Base-by-base conservation (phyloP, 2,113 vertebrate genomes). In the Cyanocitta stelleri region DNA sequence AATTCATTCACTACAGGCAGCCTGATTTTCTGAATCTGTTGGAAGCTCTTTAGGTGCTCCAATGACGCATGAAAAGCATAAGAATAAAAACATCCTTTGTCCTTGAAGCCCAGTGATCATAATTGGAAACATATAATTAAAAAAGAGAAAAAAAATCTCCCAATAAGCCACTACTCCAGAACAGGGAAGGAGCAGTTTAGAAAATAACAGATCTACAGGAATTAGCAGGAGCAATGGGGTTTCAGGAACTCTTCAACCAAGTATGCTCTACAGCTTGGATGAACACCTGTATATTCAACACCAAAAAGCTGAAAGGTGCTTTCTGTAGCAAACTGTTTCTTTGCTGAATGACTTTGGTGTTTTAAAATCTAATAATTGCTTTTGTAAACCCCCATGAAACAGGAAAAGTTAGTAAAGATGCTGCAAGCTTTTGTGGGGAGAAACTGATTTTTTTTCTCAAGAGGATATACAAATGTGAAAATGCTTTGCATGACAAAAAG, bases 11-110 rank as follows among this genome's bases (percentile, higher is more conserved):
- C 89, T 86, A 62, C 27, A 91, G 77, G 83, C 66, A 77, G 51
- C 75, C 75, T 92, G 87, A 63, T 96, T 97, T 97, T 93, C 88
- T 85, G 51, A 82, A 77, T 95, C 85, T 95, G 54, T 91, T 93
- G 89, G 85, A 87, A 46, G 39, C 82, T 81, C 49, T 91, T 96
- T 94, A 93, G 89, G 46, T 92, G 58, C 54, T 96, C 81, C 88
- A 93, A 67, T 63, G 89, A 83, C 89, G 89, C 85, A 88, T 88
- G 64, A 92, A 89, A 92, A 87, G 76, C 64, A 85, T 89, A 87
- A 86, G 83, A 88, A 85, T 59, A 51, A 41, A 90, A 92, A 59
- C 56, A 48, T 19, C 43, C 32, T 1, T 0, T 67, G 89, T 91
- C 91, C 84, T 96, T 96, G 92, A 89, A 93, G 54, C 73, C 43